Evolutionary conservation across 30 jellyfish, hydroid and myxozoan genomes (phyloP).

Genomic region (Morbakka virulenta): DNA sequence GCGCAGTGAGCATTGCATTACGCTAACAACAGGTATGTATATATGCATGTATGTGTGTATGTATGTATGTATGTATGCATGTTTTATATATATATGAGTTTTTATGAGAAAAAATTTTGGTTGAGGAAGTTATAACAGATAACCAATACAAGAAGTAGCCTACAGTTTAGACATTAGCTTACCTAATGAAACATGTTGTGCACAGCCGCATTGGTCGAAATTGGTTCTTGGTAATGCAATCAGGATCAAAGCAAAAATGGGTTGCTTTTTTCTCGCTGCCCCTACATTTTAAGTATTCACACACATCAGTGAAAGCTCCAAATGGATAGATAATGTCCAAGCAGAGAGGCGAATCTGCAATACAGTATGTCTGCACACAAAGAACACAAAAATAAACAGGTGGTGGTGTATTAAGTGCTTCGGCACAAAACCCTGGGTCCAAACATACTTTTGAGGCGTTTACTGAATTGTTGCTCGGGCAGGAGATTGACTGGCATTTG

Average conservation of each 20-base stretch:
- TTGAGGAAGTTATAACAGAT: too few relatives aligned
- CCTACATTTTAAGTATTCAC: slow-evolving; percentile 67
- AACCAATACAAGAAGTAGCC: too few relatives aligned
- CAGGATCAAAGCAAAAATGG: slow-evolving; percentile 80
- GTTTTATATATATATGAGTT: too few relatives aligned
- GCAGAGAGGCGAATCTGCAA: slow-evolving; percentile 33
- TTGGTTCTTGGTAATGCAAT: slow-evolving; percentile 62
- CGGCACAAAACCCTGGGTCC: slow-evolving; percentile 81
- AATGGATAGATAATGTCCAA: slow-evolving; percentile 64
- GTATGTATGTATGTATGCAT: too few relatives aligned
- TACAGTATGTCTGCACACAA: slow-evolving; percentile 36
- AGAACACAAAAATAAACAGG: slow-evolving; percentile 69
- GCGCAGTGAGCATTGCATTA: too few relatives aligned
- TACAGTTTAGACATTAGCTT: too few relatives aligned
- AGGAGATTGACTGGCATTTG: not conserved
- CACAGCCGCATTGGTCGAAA: slow-evolving; percentile 82
- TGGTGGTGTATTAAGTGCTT: slow-evolving; percentile 55
- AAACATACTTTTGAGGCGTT: slow-evolving; percentile 29
- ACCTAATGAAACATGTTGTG: slow-evolving; percentile 68
- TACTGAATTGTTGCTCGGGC: not conserved
- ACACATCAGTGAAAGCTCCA: slow-evolving; percentile 59
- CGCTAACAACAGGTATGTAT: too few relatives aligned
- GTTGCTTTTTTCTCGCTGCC: slow-evolving; percentile 53
- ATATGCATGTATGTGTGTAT: too few relatives aligned
- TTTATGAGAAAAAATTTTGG: too few relatives aligned